Evolutionary conservation across 2,113 vertebrate genomes (phyloP).

Genomic region (Limnothrissa miodon): DNA sequence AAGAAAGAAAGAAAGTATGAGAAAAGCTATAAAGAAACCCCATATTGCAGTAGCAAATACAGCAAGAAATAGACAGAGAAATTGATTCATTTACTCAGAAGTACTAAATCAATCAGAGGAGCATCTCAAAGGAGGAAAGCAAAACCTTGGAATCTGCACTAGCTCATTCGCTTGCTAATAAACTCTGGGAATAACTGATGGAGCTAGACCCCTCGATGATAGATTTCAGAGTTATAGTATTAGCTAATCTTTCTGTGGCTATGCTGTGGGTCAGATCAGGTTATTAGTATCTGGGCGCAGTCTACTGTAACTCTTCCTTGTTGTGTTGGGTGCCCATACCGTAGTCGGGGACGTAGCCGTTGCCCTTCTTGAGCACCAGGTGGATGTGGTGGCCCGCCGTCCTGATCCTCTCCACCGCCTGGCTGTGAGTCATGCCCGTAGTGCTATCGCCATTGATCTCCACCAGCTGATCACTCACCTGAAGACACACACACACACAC

Average conservation of each 20-base stretch:
- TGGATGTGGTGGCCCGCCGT: conserved; percentile 63
- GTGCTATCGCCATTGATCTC: conserved; percentile 80
- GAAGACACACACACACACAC: conserved; percentile 19
- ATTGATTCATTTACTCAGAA: not conserved
- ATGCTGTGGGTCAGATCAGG: not conserved
- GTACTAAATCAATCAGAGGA: not conserved
- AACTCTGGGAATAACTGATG: no score
- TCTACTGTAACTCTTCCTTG: not conserved
- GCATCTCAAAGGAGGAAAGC: not conserved
- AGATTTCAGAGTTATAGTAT: no score
- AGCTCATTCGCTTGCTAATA: not conserved
- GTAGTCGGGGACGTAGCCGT: conserved; percentile 67
- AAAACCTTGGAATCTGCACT: no score
- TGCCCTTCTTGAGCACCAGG: conserved; percentile 50
- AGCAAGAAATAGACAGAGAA: conserved; percentile 5
- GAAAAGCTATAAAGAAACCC: conserved; percentile 9
- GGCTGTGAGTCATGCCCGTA: conserved; percentile 76
- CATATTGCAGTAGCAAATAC: not conserved
- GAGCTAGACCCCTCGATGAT: not conserved
- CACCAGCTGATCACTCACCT: conserved; percentile 83
- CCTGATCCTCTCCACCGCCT: conserved; percentile 78
- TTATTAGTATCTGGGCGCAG: not conserved
- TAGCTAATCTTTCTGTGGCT: not conserved
- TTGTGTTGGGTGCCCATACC: conserved; percentile 43
- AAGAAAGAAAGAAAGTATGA: not conserved